Percentiles rank a stretch among this genome's conserved stretches.
These are phyloP conservation scores for Atrina japonica DNA, from an alignment of 2,888 invertebrate species.

Conservation along the genomic window DNA sequence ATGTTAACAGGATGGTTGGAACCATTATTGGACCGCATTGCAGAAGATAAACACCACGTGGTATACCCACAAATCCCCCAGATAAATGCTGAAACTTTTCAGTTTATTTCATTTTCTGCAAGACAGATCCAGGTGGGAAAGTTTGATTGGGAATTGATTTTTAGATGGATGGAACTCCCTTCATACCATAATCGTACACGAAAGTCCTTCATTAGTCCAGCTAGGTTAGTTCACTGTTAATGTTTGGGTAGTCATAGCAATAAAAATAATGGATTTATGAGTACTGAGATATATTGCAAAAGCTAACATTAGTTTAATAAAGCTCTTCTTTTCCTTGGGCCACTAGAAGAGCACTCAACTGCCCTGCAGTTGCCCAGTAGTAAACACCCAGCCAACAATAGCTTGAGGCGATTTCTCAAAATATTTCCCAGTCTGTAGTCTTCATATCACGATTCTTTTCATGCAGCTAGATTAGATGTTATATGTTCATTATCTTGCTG, in stretches of 20 bases:
- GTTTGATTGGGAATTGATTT: conserved; percentile 40
- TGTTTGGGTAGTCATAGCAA: not conserved
- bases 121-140: conserved; percentile 34
- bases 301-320: too few species aligned
- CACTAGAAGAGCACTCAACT: too few species aligned
- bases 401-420: too few species aligned
- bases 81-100: conserved; percentile 49
- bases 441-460: too few species aligned
- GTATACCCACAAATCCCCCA: conserved; percentile 60
- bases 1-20: conserved; percentile 61
- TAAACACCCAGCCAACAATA: too few species aligned
- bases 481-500: too few species aligned
- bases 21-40: conserved; percentile 57
- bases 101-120: conserved; percentile 26
- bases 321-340: too few species aligned
- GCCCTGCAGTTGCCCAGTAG: too few species aligned
- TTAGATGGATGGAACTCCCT: conserved; percentile 36
- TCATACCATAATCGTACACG: conserved; percentile 30
- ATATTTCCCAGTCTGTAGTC: too few species aligned
- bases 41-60: conserved; percentile 47
- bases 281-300: too few species aligned
- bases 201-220: conserved; percentile 32
- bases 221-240: conserved; percentile 12
- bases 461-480: too few species aligned
- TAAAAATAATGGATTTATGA: too few species aligned